Evolutionary conservation across 2,888 invertebrate genomes (phyloP).

Genomic region (Cerastis leucographa): DNA sequence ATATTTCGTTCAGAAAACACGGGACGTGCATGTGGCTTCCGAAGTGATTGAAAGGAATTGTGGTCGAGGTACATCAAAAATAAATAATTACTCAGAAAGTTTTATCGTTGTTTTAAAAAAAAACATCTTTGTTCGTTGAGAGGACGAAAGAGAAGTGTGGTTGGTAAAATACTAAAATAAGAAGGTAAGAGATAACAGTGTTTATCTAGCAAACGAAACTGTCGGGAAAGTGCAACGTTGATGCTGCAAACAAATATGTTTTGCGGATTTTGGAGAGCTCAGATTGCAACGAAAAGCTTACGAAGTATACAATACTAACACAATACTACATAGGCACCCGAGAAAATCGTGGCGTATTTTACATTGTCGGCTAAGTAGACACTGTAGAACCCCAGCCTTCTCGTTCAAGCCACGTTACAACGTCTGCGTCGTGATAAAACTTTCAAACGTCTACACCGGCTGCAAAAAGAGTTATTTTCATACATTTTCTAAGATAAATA

Average conservation of each 20-base stretch:
- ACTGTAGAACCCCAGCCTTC: no score
- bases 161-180: constrained; percentile 15
- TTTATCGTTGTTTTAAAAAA: neutral
- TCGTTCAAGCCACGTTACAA: neutral
- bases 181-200: constrained; percentile 10
- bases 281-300: neutral
- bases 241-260: neutral
- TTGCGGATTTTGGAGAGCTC: neutral
- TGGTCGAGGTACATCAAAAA: neutral
- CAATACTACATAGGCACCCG: neutral
- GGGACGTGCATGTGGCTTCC: neutral
- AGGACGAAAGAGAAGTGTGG: neutral
- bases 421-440: constrained; percentile 5
- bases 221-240: neutral
- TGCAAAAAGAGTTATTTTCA: constrained; percentile 25
- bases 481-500: constrained; percentile 48
- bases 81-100: neutral
- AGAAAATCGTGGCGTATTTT: neutral
- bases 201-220: neutral
- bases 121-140: neutral
- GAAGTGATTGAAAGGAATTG: constrained; percentile 5
- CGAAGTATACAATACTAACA: no score
- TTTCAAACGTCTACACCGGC: neutral
- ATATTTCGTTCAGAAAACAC: neutral
- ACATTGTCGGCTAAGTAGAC: neutral